Evolutionary conservation across 1,140 invertebrate species (phyloP).

Genomic region (Rhynchophorus ferrugineus): DNA sequence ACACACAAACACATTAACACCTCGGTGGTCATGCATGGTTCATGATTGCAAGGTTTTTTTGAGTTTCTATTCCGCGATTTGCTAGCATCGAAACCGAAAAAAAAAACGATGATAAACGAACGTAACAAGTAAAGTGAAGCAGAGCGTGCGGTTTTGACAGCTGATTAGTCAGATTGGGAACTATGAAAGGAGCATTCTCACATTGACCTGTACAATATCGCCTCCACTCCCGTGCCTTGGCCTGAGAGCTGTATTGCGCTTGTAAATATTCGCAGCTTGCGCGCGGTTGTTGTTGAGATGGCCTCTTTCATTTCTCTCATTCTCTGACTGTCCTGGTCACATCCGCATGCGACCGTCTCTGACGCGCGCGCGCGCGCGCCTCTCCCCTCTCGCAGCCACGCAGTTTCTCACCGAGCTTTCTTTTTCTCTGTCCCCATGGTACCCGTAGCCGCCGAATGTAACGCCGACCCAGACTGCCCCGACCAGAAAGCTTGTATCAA

Average conservation of each 20-base stretch:
- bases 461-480: constrained; percentile 81
- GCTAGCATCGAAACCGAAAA: neutral
- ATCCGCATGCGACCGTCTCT: constrained; percentile 63
- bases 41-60: neutral
- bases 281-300: constrained; percentile 37
- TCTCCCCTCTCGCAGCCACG: neutral
- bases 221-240: constrained; percentile 37
- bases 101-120: neutral
- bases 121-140: neutral
- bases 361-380: constrained; percentile 24
- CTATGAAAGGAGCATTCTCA: constrained; percentile 57
- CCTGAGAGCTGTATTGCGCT: constrained; percentile 41
- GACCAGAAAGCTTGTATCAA: constrained; percentile 85
- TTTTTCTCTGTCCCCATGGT: constrained; percentile 49
- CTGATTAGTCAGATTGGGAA: constrained; percentile 35
- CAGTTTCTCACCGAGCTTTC: constrained; percentile 61
- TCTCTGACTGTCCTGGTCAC: constrained; percentile 40
- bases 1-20: constrained; percentile 19
- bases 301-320: constrained; percentile 41
- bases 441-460: constrained; percentile 78
- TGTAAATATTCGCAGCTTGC: constrained; percentile 56
- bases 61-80: neutral
- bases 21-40: neutral
- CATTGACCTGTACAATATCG: constrained; percentile 49
- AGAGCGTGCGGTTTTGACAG: constrained; percentile 29